Evolutionary conservation across 2,888 invertebrate species (phyloP).

Genomic region (Stegana nigrithorax): DNA sequence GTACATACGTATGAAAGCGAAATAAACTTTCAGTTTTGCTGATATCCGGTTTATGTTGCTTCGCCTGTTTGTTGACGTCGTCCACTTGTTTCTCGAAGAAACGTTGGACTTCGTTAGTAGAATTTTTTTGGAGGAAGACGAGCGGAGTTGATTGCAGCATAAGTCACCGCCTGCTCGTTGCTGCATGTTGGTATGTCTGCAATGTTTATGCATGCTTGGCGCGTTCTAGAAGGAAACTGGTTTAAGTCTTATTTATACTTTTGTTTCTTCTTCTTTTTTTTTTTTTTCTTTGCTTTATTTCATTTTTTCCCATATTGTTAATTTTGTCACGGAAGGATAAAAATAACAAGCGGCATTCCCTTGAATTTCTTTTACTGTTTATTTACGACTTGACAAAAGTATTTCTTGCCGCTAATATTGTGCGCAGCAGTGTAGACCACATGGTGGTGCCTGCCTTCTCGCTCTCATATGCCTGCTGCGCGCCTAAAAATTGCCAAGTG

Average conservation of each 20-base stretch:
- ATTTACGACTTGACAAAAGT: no score
- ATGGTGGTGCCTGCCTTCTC: no score
- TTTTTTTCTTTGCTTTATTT: background rate
- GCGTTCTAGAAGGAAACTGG: constrained; percentile 13
- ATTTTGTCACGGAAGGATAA: no score
- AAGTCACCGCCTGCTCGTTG: background rate
- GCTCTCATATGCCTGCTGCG: background rate
- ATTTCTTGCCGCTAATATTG: no score
- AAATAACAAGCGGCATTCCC: no score
- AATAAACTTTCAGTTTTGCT: constrained; percentile 52
- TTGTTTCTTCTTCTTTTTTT: background rate
- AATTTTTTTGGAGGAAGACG: no score
- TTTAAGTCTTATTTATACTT: background rate
- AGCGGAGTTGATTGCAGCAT: background rate
- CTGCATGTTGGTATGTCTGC: background rate
- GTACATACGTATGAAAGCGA: constrained; percentile 6
- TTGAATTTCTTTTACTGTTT: background rate
- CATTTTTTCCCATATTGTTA: no score
- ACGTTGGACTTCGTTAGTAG: no score
- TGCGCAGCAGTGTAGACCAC: no score
- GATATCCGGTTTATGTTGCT: constrained; percentile 47
- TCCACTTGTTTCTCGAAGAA: background rate
- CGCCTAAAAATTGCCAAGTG: background rate
- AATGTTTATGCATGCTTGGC: constrained; percentile 4
- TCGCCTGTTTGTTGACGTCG: background rate